Evolutionary conservation across 2,797 vertebrate species (phyloP), one percentile per base, ranked within the genome.

Genomic region (Gallinago stenura): DNA sequence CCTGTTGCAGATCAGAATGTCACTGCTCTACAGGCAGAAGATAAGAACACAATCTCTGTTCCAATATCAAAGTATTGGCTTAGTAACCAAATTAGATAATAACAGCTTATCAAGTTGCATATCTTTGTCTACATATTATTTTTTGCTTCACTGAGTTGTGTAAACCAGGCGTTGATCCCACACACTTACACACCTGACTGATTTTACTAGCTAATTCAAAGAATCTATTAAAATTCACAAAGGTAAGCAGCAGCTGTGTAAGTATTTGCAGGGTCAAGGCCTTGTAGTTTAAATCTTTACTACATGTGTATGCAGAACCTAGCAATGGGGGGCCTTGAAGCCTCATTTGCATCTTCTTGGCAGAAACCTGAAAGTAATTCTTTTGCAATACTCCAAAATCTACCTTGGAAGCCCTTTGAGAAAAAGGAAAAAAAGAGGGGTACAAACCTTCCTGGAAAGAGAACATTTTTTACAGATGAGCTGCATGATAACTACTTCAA

Each of bases 231-330:
- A 95, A 93, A 97, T 95, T 95, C 95, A 91, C 35, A 3, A 61
- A 91, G 71, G 83, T 89, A 89, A 89, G 41, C 93, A 91, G 90
- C 91, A 95, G 79, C 91, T 91, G 93, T 94, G 93, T 91, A 90
- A 95, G 90, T 90, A 88, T 95, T 96, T 94, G 76, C 87, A 94
- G 86, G 91, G 96, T 96, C 96, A 94, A 56, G 83, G 50, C 96
- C 95, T 94, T 81, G 61, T 91, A 94, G 85, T 95, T 95, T 83
- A 93, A 95, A 90, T 94, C 77, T 90, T 95, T 93, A 78, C 76
- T 86, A 96, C 95, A 95, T 22, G 58, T 94, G 90, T 95, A 93
- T 46, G 76, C 37, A 83, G 85, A 95, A 94, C 91, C 43, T 96
- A 95, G 90, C 91, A 71, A 90, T 41, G 86, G 96, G 90, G 89